A percentile compares a stretch with the other conserved stretches of the same genome.
Conservation (phyloP, 2,113 vertebrate genomes). For the Phyllopteryx taeniolatus region DNA sequence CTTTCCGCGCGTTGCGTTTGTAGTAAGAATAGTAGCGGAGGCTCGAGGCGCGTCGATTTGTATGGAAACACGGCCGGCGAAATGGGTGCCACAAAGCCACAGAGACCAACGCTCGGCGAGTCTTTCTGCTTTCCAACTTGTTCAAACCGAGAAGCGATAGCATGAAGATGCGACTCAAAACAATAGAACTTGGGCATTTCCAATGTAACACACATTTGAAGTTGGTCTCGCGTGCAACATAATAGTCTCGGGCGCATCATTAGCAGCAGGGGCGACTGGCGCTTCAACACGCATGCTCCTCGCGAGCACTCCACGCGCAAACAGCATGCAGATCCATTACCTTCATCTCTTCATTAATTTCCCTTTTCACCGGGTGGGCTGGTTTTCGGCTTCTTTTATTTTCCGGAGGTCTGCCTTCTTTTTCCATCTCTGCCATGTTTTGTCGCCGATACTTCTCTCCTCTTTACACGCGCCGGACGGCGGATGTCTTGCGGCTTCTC, state of each 20-base stretch:
- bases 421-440: slow-evolving; percentile 99
- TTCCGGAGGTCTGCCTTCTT: slow-evolving; percentile 99
- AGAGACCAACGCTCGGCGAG: slow-evolving; percentile 14
- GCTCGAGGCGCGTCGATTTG: slow-evolving; percentile 66
- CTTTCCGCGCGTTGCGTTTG: slow-evolving; percentile 29
- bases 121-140: slow-evolving; percentile 48
- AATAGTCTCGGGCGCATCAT: slow-evolving; percentile 64
- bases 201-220: slow-evolving; percentile 33
- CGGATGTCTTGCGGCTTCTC: slow-evolving; percentile 71
- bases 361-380: slow-evolving; percentile 95
- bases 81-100: slow-evolving; percentile 25
- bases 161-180: not conserved
- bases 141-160: not conserved
- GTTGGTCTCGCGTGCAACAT: slow-evolving; percentile 68
- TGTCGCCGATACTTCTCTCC: slow-evolving; percentile 75
- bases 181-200: slow-evolving; percentile 38
- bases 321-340: slow-evolving; percentile 73
- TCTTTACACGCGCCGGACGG: slow-evolving; percentile 75
- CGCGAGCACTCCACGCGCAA: slow-evolving; percentile 62
- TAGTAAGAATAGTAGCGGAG: slow-evolving; percentile 64
- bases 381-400: slow-evolving; percentile 97
- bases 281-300: slow-evolving; percentile 70
- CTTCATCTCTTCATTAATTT: slow-evolving; percentile 99
- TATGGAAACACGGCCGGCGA: slow-evolving; percentile 22
- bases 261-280: slow-evolving; percentile 70